Percentiles rank a stretch among this genome's conserved stretches.
Evolutionary conservation across 2,797 vertebrate species (phyloP).

Genomic region (Enteromius paludinosus): DNA sequence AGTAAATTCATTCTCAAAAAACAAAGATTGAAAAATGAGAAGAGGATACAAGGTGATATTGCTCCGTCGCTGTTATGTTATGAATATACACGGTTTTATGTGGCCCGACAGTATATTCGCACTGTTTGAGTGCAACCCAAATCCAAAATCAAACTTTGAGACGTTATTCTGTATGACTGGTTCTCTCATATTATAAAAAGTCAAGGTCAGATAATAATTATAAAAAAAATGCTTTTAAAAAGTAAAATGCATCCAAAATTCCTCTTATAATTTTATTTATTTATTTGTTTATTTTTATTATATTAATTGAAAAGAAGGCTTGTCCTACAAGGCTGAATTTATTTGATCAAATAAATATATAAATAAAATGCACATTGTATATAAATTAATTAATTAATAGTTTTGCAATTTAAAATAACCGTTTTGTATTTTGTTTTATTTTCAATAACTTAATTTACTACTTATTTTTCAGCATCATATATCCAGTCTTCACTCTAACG

Average conservation of each 20-base stretch:
- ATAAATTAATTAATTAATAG: no score
- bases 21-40: slow-evolving; percentile 43
- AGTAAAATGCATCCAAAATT: background rate
- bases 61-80: background rate
- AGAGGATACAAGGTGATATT: slow-evolving; percentile 32
- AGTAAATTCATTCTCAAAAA: slow-evolving; percentile 40
- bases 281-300: no score
- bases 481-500: background rate
- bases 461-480: background rate
- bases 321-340: background rate
- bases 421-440: background rate
- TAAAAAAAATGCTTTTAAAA: background rate
- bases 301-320: background rate
- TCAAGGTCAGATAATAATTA: background rate
- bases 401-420: background rate
- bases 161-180: background rate
- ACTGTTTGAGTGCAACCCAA: background rate
- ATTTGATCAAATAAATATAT: background rate
- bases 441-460: background rate
- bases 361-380: no score
- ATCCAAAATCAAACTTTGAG: slow-evolving; percentile 8
- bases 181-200: background rate
- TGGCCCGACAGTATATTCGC: background rate
- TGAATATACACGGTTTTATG: slow-evolving; percentile 26
- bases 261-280: background rate